These are phyloP conservation scores for Bombylius discolor DNA, from an alignment of 2,888 invertebrate genomes.

Conservation along the genomic window DNA sequence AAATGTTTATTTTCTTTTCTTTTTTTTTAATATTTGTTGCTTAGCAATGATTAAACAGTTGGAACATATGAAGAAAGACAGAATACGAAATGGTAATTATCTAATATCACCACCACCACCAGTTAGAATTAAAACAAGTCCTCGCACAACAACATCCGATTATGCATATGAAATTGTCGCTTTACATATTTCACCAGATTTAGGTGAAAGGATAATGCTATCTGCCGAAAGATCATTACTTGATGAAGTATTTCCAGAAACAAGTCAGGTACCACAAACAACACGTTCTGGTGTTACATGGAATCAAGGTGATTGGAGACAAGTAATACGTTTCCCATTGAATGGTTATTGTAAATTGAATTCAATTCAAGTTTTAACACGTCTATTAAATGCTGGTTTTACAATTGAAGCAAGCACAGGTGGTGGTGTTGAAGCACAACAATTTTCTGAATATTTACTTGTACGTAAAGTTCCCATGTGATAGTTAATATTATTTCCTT, in stretches of 20 bases:
- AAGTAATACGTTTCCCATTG: slow-evolving; percentile 72
- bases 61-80: slow-evolving; percentile 58
- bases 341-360: slow-evolving; percentile 83
- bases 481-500: slow-evolving; percentile 22
- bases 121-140: slow-evolving; percentile 27
- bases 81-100: slow-evolving; percentile 46
- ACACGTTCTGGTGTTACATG: slow-evolving; percentile 65
- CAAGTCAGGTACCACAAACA: slow-evolving; percentile 59
- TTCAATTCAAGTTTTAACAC: slow-evolving; percentile 75
- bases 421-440: slow-evolving; percentile 77
- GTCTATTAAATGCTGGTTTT: slow-evolving; percentile 66
- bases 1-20: not conserved
- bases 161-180: slow-evolving; percentile 64
- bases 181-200: slow-evolving; percentile 65
- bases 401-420: slow-evolving; percentile 70
- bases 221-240: slow-evolving; percentile 65
- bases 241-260: slow-evolving; percentile 64
- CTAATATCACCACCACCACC: slow-evolving; percentile 36
- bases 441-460: slow-evolving; percentile 79
- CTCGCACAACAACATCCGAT: slow-evolving; percentile 24
- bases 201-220: slow-evolving; percentile 68
- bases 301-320: slow-evolving; percentile 68
- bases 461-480: slow-evolving; percentile 44
- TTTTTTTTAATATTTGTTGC: slow-evolving; percentile 14
- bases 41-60: slow-evolving; percentile 60